Conservation (phyloP, 2,113 vertebrate genomes). For the Cephalopterus ornatus region DNA sequence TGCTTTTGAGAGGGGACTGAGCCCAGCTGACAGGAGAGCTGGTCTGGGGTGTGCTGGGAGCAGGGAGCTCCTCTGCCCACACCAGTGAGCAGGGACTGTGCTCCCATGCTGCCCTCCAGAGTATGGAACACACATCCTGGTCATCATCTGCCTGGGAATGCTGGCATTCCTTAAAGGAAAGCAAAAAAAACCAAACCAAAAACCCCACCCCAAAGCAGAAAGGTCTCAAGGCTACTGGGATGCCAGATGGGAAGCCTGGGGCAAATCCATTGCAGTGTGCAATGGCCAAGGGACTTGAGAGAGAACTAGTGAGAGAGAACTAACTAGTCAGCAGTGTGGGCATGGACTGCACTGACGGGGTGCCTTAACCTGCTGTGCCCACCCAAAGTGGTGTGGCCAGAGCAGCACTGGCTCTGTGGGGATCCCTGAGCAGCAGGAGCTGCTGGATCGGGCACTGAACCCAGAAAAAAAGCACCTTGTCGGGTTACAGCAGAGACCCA, state of each 20-base stretch:
- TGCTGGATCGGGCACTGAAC: neutral
- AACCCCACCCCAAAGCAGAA: neutral
- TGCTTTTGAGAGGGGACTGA: neutral
- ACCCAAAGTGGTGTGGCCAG: neutral
- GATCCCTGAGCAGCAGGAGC: neutral
- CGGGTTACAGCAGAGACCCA: neutral
- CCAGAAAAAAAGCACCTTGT: neutral
- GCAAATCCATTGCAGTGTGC: neutral
- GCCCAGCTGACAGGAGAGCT: neutral
- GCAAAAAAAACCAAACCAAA: neutral
- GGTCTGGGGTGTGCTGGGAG: neutral
- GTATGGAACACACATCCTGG: neutral
- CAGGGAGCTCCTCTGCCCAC: neutral
- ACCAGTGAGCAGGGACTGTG: neutral
- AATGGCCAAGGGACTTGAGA: neutral
- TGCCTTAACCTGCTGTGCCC: neutral
- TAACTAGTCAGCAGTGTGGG: neutral
- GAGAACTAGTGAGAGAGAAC: neutral
- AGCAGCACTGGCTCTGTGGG: neutral
- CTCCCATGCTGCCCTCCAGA: constrained; percentile 60
- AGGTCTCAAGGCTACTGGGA: neutral
- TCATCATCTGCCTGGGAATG: neutral
- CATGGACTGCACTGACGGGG: neutral
- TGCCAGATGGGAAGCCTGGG: neutral
- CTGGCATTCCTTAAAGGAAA: neutral